These are phyloP conservation scores for Mesoclemmys tuberculata DNA, from an alignment of 2,113 vertebrate species.

Conservation along the genomic window DNA sequence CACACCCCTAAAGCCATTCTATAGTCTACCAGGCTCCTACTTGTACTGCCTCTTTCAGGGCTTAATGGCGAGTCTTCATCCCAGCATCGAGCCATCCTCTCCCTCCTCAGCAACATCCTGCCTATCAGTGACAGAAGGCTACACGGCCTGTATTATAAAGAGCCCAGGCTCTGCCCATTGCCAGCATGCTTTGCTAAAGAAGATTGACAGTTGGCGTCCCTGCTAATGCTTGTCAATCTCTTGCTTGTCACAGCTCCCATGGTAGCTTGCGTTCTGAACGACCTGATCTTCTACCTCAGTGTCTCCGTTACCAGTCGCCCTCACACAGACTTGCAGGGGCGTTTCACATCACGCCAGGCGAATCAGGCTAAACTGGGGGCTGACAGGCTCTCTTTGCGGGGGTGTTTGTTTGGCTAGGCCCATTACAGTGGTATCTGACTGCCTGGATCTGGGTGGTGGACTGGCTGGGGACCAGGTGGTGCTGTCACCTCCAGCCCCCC, in stretches of 20 bases:
- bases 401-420: background rate
- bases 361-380: background rate
- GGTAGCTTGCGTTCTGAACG: background rate
- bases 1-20: background rate
- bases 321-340: background rate
- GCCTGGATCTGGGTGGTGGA: background rate
- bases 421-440: background rate
- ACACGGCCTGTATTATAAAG: accelerated
- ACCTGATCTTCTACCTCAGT: background rate
- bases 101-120: accelerated
- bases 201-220: accelerated
- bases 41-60: accelerated
- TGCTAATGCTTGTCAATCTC: no score
- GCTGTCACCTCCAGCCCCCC: background rate
- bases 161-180: background rate
- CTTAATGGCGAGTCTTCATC: background rate
- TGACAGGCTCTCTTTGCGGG: background rate
- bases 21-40: background rate
- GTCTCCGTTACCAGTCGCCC: background rate
- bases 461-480: background rate
- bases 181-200: accelerated
- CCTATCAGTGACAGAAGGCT: background rate
- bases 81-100: background rate
- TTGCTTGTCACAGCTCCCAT: background rate
- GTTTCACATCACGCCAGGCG: background rate